Base-by-base conservation (phyloP, 2,113 vertebrate genomes). In the Hydrolagus affinis region DNA sequence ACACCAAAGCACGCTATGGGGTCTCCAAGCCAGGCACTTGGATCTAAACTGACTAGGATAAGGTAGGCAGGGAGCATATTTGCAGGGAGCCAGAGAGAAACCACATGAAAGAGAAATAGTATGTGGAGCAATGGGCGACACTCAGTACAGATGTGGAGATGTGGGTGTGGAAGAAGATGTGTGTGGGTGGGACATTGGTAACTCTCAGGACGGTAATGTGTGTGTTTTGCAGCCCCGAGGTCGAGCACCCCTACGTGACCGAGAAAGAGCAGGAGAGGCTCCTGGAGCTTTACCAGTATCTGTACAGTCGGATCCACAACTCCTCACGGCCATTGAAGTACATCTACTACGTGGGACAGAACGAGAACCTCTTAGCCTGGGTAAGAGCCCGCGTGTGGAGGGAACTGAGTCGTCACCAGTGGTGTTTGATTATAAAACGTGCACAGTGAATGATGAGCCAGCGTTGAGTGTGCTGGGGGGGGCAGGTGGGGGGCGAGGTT, bases 291-390 rank as follows among this genome's bases (percentile, higher is more conserved):
- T 99, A 99, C 90, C 97, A 96, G 89, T 95, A 97, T 87, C 93
- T 99, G 72, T 97, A 99, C 89, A 97, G 97, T 90, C 93, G 94
- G 1, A 92, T 97, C 85, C 98, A 99, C 90, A 97, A 97, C 88
- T 96, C 96, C 23, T 94, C 95, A 0, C 95, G 94, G 80, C 97
- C 96, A 7, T 91, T 99, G 72, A 95, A 94, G 88, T 95, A 93
- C 86, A 95, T 96, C 90, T 99, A 99, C 92, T 95, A 94, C 90
- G 95, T 94, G 0, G 92, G 95, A 44, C 93, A 96, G 87, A 94
- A 90, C 0, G 97, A 99, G 90, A 99, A 98, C 91, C 93, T 98
- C 85, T 90, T 97, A 88, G 97, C 97, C 0, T 95, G 95, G 97
- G 98, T 99, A 91, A 95, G 95, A 76, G 60, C 83, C 10, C 9